Percentiles rank a stretch among this genome's conserved stretches.
These are phyloP conservation scores for Synergus itoensis DNA, from an alignment of 2,888 invertebrate species.

Conservation along the genomic window DNA sequence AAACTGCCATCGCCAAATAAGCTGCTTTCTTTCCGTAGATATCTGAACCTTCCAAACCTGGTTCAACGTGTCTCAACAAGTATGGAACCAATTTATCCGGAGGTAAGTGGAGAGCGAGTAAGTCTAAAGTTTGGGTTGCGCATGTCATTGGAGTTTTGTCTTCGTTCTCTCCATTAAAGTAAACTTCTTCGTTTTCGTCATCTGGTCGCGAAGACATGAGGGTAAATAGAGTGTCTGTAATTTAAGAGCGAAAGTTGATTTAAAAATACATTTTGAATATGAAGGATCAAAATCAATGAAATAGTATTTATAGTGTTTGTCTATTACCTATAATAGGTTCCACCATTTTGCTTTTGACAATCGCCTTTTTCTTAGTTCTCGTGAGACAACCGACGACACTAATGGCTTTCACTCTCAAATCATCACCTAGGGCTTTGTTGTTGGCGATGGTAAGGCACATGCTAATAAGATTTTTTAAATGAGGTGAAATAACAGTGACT, in stretches of 20 bases:
- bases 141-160: constrained; percentile 83
- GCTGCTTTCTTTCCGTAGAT: constrained; percentile 85
- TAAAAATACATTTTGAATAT: background rate
- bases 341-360: constrained; percentile 85
- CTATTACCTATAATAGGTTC: constrained; percentile 79
- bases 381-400: constrained; percentile 84
- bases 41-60: constrained; percentile 82
- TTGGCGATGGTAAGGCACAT: constrained; percentile 84
- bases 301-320: background rate
- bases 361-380: constrained; percentile 85
- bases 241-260: constrained; percentile 18
- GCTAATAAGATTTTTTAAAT: constrained; percentile 82
- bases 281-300: background rate
- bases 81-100: constrained; percentile 88
- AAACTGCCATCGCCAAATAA: constrained; percentile 86
- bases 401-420: constrained; percentile 84
- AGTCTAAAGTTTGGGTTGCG: constrained; percentile 87
- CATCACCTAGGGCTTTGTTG: constrained; percentile 80
- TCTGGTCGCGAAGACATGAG: constrained; percentile 84
- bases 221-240: constrained; percentile 83
- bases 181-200: constrained; percentile 83
- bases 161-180: constrained; percentile 83
- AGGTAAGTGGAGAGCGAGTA: constrained; percentile 86
- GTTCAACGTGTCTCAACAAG: constrained; percentile 82
- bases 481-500: constrained; percentile 82